Percentiles rank a stretch among this genome's conserved stretches.
These are phyloP conservation scores for Phymanthus crucifer DNA, from an alignment of 92 coral and sea anemone genomes.

Conservation along the genomic window DNA sequence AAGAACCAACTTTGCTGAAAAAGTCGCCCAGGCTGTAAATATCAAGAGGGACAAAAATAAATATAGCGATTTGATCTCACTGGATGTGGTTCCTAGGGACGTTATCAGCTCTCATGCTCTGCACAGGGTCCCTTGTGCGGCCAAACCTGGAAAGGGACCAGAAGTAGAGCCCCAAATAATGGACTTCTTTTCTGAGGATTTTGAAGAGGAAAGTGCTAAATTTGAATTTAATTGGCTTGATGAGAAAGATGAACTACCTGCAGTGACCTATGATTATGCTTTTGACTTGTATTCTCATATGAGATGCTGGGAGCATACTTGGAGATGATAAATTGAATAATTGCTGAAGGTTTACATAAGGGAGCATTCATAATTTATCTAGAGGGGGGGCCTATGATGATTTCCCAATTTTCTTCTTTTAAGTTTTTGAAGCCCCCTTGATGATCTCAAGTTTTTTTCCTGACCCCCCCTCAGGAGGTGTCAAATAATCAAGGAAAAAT, in stretches of 20 bases:
- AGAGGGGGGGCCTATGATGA: too few species aligned
- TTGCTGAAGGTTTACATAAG: too few species aligned
- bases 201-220: slow-evolving; percentile 81
- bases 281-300: slow-evolving; percentile 84
- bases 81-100: slow-evolving; percentile 74
- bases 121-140: slow-evolving; percentile 52
- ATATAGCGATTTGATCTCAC: slow-evolving; percentile 79
- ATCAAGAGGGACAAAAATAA: slow-evolving; percentile 68
- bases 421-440: too few species aligned
- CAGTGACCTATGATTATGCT: slow-evolving; percentile 46
- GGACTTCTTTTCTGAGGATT: slow-evolving; percentile 81
- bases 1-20: slow-evolving; percentile 76
- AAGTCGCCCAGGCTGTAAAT: slow-evolving; percentile 82
- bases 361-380: too few species aligned
- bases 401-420: too few species aligned
- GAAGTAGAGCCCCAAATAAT: slow-evolving; percentile 83
- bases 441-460: too few species aligned
- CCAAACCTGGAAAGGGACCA: slow-evolving; percentile 44
- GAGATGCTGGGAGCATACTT: slow-evolving; percentile 81
- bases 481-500: too few species aligned
- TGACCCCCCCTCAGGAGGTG: too few species aligned
- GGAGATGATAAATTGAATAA: slow-evolving; percentile 18
- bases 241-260: slow-evolving; percentile 33
- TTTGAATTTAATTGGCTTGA: slow-evolving; percentile 58
- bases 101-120: slow-evolving; percentile 56